Evolutionary conservation across 2,113 vertebrate species (phyloP), one percentile per base, ranked within the genome.

Genomic region (Enhydra lutris): DNA sequence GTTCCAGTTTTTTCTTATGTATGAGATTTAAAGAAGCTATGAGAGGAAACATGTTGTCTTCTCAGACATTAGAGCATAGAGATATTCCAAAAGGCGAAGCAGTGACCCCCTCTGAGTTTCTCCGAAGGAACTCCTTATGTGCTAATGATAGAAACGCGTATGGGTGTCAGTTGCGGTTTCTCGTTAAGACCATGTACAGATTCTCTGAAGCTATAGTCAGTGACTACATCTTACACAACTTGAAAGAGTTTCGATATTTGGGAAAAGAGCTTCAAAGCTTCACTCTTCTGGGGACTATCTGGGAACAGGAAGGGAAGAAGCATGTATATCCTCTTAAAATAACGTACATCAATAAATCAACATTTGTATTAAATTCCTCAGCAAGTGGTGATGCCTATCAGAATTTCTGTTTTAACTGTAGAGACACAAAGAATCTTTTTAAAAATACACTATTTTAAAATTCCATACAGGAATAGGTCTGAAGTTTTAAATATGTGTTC

Each of bases 291-390:
- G n/a, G 12, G 89, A 74, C 92, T 97, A 97, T 98, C 95, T 98
- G 96, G 0, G 82, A 97, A 98, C 95, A 94, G 0, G 95, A 98
- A 98, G 92, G 85, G 93, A 97, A 97, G 61, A 96, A 96, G 88
- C 94, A 85, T 94, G 95, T 80, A 79, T 17, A 87, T 98, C 63
- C 90, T 97, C 94, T 98, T 98, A 95, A 98, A 99, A 98, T 97
- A 98, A 97, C 29, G 84, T 47, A 52, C 81, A 83, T 74, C 69
- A 88, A 65, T 94, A 95, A 95, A 94, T 92, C 94, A 94, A 84
- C 74, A 95, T 90, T 95, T 63, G 90, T 78, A 87, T n/a, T 67
- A 94, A 96, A 90, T 97, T 97, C 83, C 91, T 96, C 39, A 83
- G 29, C 73, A 76, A 81, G 31, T 82, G 15, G 87, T 69, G 96